Conservation (phyloP, 2,888 invertebrate species). For the Nephrotoma flavescens region DNA sequence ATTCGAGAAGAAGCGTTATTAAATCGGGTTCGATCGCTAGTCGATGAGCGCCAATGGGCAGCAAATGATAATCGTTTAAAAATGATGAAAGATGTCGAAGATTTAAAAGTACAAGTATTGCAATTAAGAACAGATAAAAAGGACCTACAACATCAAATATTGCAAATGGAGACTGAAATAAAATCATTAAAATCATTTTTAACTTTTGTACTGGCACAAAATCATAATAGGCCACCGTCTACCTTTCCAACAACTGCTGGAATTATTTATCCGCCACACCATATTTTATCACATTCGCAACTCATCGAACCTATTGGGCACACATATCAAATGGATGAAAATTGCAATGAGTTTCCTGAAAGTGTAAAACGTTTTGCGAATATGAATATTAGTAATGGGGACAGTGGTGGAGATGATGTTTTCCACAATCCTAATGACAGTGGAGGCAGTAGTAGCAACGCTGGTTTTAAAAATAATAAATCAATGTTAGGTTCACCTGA, state of each 20-base stretch:
- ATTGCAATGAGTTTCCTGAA: neutral
- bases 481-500: neutral
- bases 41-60: conserved; percentile 32
- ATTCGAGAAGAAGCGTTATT: conserved; percentile 56
- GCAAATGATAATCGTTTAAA: conserved; percentile 29
- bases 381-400: conserved; percentile 27
- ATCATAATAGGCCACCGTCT: neutral
- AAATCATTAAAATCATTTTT: conserved; percentile 32
- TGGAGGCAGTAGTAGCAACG: conserved; percentile 12
- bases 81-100: conserved; percentile 30
- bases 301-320: neutral
- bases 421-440: conserved; percentile 21
- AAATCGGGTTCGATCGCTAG: conserved; percentile 30
- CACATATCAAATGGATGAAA: neutral
- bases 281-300: neutral
- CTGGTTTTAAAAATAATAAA: conserved; percentile 1
- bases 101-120: conserved; percentile 40
- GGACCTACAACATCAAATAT: conserved; percentile 48
- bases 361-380: conserved; percentile 13
- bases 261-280: neutral
- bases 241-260: neutral
- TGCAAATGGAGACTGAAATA: conserved; percentile 52
- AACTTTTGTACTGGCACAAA: conserved; percentile 17
- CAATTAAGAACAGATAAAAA: conserved; percentile 47
- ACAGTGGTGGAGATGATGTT: conserved; percentile 12